phyloP scores from a whole-genome alignment of 2,113 vertebrate species.

The Oryzias melastigma region DNA sequence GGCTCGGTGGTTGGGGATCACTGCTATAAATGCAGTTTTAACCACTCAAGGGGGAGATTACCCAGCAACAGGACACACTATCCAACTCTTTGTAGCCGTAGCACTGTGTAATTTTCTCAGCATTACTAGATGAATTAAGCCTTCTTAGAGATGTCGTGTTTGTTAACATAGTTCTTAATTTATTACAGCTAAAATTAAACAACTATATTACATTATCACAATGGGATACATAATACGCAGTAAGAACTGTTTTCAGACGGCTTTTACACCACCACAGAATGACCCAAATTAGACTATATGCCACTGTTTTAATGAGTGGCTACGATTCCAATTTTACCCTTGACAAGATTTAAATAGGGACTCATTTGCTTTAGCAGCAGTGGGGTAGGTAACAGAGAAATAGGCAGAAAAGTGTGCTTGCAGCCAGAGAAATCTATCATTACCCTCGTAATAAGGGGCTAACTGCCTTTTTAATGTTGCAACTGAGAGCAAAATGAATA shows the following conservation, averaged over 20 bases:
- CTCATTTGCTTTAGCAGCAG: constrained; percentile 65
- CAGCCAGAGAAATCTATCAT: constrained; percentile 73
- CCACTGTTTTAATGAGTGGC: constrained; percentile 72
- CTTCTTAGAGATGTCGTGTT: constrained; percentile 37
- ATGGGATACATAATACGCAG: constrained; percentile 36
- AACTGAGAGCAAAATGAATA: constrained; percentile 75
- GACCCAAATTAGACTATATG: constrained; percentile 67
- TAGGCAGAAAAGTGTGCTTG: constrained; percentile 52
- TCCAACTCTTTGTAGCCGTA: constrained; percentile 16
- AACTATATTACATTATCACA: constrained; percentile 61
- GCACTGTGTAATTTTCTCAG: constrained; percentile 14
- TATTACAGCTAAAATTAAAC: constrained; percentile 57
- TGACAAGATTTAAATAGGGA: constrained; percentile 69
- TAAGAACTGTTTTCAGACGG: constrained; percentile 33
- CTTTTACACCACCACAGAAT: constrained; percentile 51
- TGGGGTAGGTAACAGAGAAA: constrained; percentile 65
- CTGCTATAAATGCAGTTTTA: constrained; percentile 22
- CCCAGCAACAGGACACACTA: constrained; percentile 13
- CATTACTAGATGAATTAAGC: constrained; percentile 34
- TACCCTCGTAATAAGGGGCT: constrained; percentile 71
- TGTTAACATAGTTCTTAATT: constrained; percentile 43
- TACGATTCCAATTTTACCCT: constrained; percentile 67
- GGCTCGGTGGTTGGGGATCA: too few relatives aligned
- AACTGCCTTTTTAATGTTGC: constrained; percentile 60
- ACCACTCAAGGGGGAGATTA: constrained; percentile 23